Base-by-base conservation (phyloP, 2,888 invertebrate species). In the Hirtodrosophila trivittata region DNA sequence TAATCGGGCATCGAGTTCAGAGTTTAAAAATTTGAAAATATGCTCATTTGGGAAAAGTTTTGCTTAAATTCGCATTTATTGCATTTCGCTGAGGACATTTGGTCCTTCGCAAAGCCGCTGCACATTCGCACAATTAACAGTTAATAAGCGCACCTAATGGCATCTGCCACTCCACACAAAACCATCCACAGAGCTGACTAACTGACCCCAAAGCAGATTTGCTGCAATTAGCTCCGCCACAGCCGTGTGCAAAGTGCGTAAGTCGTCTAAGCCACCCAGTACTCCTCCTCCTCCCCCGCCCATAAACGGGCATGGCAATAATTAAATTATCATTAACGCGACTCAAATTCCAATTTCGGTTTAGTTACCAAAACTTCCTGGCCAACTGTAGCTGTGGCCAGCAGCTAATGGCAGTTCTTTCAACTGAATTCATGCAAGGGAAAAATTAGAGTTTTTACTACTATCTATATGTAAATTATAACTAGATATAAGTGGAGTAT, bases 171-270 rank as follows among this genome's bases (percentile, higher is more conserved):
- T 18, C 5, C 18, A 21, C 54, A 33, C 56, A 58, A 14, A 52
- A 57, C 50, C 46, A 43, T 55, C 51, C 49, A 38, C 62, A 59
- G 54, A 43, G 30, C 54, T 52, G 63, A 46, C 81, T 64, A 80
- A 67, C 74, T 70, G 77, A 81, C 76, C 78, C 85, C 67, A 82
- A 73, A 85, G 75, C 82, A 67, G 75, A 82, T 80, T 85, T 77
- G 69, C 49, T 75, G 78, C 75, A 80, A 80, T 80, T 85, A 82
- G 68, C 69, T 46, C 45, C 35, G 75, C 77, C 78, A 43, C 84
- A 81, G 60, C 43, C 66, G 41, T 38, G 54, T 52, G 50, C 64
- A 41, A 56, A 59, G 49, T 59, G 65, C 58, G 52, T 80, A 64
- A 76, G 60, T 66, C 76, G 56, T 30, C 63, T 70, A 84, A 84